phyloP scores from a whole-genome alignment of 2,888 invertebrate genomes.

The Chrysomela aeneicollis region DNA sequence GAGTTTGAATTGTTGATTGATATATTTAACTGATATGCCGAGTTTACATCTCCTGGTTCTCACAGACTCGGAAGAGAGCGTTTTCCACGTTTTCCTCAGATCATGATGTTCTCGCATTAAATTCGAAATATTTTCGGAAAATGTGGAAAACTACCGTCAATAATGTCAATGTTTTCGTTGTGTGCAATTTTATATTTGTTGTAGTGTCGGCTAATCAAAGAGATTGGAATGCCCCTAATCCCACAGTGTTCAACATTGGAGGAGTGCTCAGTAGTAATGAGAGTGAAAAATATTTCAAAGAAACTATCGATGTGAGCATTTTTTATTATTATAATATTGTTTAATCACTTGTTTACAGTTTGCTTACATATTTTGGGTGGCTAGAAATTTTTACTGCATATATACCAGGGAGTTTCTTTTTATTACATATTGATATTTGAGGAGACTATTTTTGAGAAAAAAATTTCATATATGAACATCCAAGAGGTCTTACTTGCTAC shows the following conservation, averaged over 20 bases:
- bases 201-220: conserved; percentile 25
- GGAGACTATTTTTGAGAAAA: no score
- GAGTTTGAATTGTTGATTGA: no score
- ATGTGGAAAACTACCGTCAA: conserved; percentile 10
- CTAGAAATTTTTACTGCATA: no score
- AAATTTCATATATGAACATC: no score
- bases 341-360: no score
- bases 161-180: not conserved
- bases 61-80: conserved; percentile 3
- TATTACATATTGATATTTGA: no score
- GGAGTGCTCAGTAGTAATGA: conserved; percentile 89
- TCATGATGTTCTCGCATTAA: not conserved
- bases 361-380: no score
- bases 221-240: conserved; percentile 53
- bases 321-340: not conserved
- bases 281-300: conserved; percentile 81
- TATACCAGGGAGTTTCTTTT: no score
- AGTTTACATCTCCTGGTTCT: not conserved
- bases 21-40: not conserved
- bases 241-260: conserved; percentile 80
- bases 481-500: no score
- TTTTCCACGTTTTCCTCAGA: not conserved
- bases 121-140: not conserved
- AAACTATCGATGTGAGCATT: conserved; percentile 80
- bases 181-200: conserved; percentile 2